Evolutionary conservation across 2,888 invertebrate genomes (phyloP).

Genomic region (Caenorhabditis becei): DNA sequence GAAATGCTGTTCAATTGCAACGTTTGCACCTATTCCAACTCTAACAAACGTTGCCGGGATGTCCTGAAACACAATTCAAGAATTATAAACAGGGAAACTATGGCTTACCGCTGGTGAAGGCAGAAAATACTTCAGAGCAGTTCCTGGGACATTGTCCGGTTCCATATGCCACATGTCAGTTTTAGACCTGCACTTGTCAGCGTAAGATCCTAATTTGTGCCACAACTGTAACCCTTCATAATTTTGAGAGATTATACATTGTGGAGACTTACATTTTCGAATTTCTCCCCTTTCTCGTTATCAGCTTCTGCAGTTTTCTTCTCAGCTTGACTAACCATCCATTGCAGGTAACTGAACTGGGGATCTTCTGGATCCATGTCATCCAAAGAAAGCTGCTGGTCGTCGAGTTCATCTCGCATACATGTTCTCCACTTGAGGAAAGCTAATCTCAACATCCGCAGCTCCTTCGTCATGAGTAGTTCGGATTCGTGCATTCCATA

Average conservation of each 20-base stretch:
- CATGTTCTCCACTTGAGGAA: conserved; percentile 55
- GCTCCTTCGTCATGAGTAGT: conserved; percentile 28
- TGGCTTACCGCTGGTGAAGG: conserved; percentile 25
- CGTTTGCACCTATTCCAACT: conserved; percentile 42
- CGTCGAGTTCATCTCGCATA: conserved; percentile 46
- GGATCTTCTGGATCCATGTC: conserved; percentile 60
- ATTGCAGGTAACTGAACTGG: conserved; percentile 37
- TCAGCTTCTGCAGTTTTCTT: conserved; percentile 35
- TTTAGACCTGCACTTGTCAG: conserved; percentile 45
- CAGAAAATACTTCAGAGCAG: conserved; percentile 35
- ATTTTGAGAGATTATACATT: no score
- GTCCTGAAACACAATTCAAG: conserved; percentile 5
- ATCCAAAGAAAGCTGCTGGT: conserved; percentile 41
- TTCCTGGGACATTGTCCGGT: conserved; percentile 40
- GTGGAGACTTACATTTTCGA: conserved; percentile 28
- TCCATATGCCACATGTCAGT: conserved; percentile 63
- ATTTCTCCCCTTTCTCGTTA: conserved; percentile 28
- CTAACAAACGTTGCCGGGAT: conserved; percentile 45
- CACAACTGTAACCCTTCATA: conserved; percentile 37
- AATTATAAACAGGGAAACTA: not conserved
- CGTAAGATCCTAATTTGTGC: conserved; percentile 34
- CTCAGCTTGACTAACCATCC: conserved; percentile 37
- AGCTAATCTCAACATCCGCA: conserved; percentile 42
- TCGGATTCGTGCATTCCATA: conserved; percentile 18
- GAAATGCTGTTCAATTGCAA: conserved; percentile 36